These are phyloP conservation scores for Platanista minor DNA, from an alignment of 2,113 vertebrate genomes.

Conservation along the genomic window DNA sequence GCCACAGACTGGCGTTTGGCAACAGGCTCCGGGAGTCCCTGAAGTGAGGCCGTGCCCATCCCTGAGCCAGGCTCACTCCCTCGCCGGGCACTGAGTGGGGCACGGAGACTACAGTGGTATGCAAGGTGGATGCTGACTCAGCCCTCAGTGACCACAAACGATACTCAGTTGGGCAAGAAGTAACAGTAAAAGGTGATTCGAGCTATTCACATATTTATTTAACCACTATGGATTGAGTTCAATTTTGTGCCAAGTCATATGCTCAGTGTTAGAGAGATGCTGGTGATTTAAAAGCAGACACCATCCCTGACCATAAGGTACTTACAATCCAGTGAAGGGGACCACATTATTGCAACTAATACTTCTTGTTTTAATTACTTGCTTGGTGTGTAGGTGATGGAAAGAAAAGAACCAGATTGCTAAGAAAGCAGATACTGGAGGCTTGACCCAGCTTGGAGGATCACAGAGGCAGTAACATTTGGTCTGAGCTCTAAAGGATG, in stretches of 20 bases:
- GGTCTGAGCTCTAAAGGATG: background rate
- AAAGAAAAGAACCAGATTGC: background rate
- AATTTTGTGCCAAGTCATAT: background rate
- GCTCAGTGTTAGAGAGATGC: background rate
- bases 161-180: background rate
- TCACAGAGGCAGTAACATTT: background rate
- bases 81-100: background rate
- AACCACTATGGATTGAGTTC: background rate
- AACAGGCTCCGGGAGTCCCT: background rate
- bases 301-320: background rate
- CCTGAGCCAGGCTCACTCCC: background rate
- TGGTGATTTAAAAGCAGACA: background rate
- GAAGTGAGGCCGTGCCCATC: background rate
- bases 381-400: background rate
- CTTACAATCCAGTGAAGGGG: background rate
- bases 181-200: background rate
- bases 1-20: background rate
- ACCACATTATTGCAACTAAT: background rate
- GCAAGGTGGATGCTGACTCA: background rate
- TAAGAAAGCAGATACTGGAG: background rate
- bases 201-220: background rate
- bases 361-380: background rate
- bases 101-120: background rate
- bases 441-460: background rate
- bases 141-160: background rate